Base-by-base conservation (phyloP, 2,797 vertebrate genomes). In the Enteromius unitaeniatus region DNA sequence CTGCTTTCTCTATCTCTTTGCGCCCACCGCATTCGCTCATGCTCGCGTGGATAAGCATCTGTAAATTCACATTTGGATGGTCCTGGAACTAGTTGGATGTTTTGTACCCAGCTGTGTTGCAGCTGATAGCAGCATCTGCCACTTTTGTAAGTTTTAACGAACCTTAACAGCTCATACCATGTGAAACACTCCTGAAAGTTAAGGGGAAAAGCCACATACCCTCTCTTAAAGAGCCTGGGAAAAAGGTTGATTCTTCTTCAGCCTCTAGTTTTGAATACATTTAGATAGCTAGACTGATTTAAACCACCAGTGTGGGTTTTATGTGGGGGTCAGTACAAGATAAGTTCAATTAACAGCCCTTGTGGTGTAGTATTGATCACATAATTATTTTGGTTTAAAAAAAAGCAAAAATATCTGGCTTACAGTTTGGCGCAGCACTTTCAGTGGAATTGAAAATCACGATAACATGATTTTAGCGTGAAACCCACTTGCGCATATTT, bases 51-150 rank as follows among this genome's bases (percentile, higher is more conserved):
- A 84, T 84, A 84, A 84, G 67, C 67, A 84, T 84, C 82, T 84
- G 75, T 78, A 78, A 72, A 84, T 84, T 84, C 82, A 72, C 82
- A 79, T 84, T 78, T 84, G 75, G 82, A 84, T 84, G 82, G 82
- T 72, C 53, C 82, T 83, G 75, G 82, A 84, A 79, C 75, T 78
- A 78, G 82, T 78, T 51, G 75, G 65, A n/a, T 70, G 26, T 78
- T 78, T 83, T 84, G 53, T 62, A 78, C 75, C 64, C 75, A 72
- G 75, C 75, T 84, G 75, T 78, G 75, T 78, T 84, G 82, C 75
- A 26, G 75, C 82, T 72, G 75, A 84, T 84, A 84, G 82, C 53
- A 13, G 75, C 45, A 51, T 78, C 42, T 79, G 82, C 40, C 67
- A 79, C 68, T 84, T 79, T 78, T 72, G 53, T 78, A 62, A 70